Base-by-base conservation (phyloP, 2,113 vertebrate species). In the Pogonocichla stellata region DNA sequence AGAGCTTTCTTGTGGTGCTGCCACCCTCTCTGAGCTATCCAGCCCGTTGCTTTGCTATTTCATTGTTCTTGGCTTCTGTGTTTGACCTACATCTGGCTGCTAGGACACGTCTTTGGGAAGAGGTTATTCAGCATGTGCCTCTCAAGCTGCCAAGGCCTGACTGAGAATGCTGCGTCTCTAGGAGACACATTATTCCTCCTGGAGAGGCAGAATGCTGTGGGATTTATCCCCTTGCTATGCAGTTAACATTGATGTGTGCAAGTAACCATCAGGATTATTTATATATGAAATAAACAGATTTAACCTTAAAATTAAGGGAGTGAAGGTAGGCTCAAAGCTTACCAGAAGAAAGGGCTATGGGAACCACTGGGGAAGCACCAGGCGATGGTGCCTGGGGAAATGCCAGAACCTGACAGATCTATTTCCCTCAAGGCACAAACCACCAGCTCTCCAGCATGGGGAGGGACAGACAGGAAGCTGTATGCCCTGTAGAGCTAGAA, bases 21-120 rank as follows among this genome's bases (percentile, higher is more conserved):
- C 57, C 66, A n/a, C 19, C 34, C 19, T n/a, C 67, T 53, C 31
- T 38, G 34, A 58, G 26, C 66, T 54, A 62, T 47, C 82, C 60
- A 90, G 62, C 38, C 54, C 50, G 8, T 51, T 90, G 72, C 66
- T 88, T 50, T 36, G 12, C 34, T 88, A 8, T 53, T 67, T 71
- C 0, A 0, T 42, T 83, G 25, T 72, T 94, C 50, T 92, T 94
- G 87, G 47, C 85, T 73, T 8, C 71, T 48, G n/a, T 42, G 43
- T 83, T 74, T 88, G 84, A 75, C 91, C 80, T 90, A 94, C 81
- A 78, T 88, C 48, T 73, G 56, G 50, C 85, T 93, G 91, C 86
- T 87, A 87, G 89, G 80, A 75, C 0, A 4, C 1, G 0, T 83
- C 75, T 74, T 86, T 73, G 51, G 43, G 75, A 81, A 90, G 74